A percentile compares a stretch with the other conserved stretches of the same genome.
phyloP scores from a whole-genome alignment of 1,140 invertebrate species.

The Tetragnatha versicolor region DNA sequence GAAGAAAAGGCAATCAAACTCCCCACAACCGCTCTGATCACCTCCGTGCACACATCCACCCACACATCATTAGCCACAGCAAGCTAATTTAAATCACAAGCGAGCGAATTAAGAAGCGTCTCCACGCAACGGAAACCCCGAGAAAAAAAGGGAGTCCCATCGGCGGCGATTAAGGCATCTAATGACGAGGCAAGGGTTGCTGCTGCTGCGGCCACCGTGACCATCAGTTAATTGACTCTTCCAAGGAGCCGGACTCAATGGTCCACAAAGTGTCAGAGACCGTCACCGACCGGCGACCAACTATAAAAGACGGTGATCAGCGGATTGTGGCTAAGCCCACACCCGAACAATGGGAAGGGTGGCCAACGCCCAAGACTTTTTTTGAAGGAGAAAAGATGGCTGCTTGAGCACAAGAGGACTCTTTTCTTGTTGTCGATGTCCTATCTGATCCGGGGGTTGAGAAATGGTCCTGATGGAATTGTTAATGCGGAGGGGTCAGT shows the following conservation, averaged over 20 bases:
- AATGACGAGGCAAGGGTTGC: not conserved
- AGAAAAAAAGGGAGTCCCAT: not conserved
- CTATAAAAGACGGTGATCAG: slow-evolving; percentile 47
- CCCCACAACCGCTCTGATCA: too few relatives aligned
- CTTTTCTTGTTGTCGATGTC: too few relatives aligned
- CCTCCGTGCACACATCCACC: too few relatives aligned
- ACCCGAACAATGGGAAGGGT: slow-evolving; percentile 35
- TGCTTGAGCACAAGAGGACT: too few relatives aligned
- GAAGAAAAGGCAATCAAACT: too few relatives aligned
- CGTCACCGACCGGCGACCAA: slow-evolving; percentile 50
- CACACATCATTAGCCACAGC: too few relatives aligned
- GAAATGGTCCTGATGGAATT: too few relatives aligned
- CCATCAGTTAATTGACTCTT: slow-evolving; percentile 42
- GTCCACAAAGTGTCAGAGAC: slow-evolving; percentile 55
- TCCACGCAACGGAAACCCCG: too few relatives aligned
- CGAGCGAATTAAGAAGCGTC: too few relatives aligned
- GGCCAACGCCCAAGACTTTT: slow-evolving; percentile 8
- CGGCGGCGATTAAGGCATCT: not conserved
- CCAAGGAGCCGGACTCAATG: slow-evolving; percentile 33
- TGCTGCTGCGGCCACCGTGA: slow-evolving; percentile 7
- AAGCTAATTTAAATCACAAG: not conserved
- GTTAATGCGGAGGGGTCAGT: too few relatives aligned
- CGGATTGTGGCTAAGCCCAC: slow-evolving; percentile 50
- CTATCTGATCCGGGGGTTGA: too few relatives aligned
- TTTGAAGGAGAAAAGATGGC: too few relatives aligned